phyloP scores from a whole-genome alignment of 1,140 invertebrate genomes.

The Oscheius sp. region DNA sequence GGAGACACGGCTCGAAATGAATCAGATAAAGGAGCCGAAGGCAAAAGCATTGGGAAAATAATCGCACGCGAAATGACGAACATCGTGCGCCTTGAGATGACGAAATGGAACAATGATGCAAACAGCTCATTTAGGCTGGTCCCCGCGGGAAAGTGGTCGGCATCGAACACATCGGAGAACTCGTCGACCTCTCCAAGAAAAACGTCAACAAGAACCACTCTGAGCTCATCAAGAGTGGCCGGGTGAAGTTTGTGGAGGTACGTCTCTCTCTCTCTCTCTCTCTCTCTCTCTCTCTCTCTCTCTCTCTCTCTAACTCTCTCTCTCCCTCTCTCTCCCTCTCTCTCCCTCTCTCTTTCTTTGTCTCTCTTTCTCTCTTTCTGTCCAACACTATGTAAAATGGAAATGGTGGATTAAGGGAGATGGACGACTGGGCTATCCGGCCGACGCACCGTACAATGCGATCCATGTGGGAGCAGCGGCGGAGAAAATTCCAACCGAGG shows the following conservation, averaged over 20 bases:
- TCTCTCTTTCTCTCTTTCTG: no score
- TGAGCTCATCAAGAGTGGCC: conserved; percentile 69
- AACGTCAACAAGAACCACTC: conserved; percentile 77
- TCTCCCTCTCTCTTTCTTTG: no score
- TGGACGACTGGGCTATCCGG: conserved; percentile 74
- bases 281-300: neutral
- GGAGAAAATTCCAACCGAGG: conserved; percentile 72
- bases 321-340: no score
- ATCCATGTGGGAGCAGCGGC: conserved; percentile 91
- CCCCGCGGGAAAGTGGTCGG: conserved; percentile 76
- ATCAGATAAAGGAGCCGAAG: no score
- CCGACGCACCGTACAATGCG: conserved; percentile 80
- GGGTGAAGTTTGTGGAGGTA: conserved; percentile 70
- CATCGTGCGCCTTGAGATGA: no score
- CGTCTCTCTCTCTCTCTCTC: neutral
- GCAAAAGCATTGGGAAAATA: no score
- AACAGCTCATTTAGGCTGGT: conserved; percentile 66
- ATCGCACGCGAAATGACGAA: no score
- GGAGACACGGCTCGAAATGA: no score
- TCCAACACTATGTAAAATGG: neutral
- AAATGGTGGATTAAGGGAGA: conserved; percentile 63
- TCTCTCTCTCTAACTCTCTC: no score
- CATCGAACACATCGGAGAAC: conserved; percentile 85
- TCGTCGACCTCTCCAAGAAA: conserved; percentile 73
- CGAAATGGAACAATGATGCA: no score